Evolutionary conservation across 2,113 vertebrate genomes (phyloP), one percentile per base, ranked within the genome.

Genomic region (Sebastes schlegelii): DNA sequence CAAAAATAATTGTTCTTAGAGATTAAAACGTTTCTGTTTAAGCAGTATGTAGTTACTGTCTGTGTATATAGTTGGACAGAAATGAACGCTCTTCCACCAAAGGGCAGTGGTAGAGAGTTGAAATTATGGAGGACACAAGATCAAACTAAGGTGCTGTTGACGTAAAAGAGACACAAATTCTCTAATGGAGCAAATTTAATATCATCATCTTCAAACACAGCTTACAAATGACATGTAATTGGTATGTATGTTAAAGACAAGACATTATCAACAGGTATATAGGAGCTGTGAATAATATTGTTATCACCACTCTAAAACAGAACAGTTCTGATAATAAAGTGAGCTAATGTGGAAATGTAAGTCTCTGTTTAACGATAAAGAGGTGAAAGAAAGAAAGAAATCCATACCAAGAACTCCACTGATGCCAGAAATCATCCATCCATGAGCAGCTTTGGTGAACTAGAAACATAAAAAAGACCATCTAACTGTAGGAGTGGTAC

Each of bases 61-160:
- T 55, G 16, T 67, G 5, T 40, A n/a, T 72, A 5, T 61, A 34
- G 55, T 49, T 72, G 49, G 21, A 70, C 40, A 13, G 5, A 62
- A 48, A 46, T 45, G 1, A 14, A 4, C 1, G 4, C 34, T 34
- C 8, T 52, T 69, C 89, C 89, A 86, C 62, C 48, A 84, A 81
- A 77, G 71, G 84, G 81, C 83, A 84, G 80, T 16, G 34, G 12
- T 21, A 42, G 12, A 58, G 16, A 66, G 21, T 19, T 45, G 21
- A 57, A 61, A 55, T 62, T 26, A 23, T 3, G 65, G 16, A 57
- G 6, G 7, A 26, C 7, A 48, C 17, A 42, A 77, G 6, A 6
- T 80, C 26, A 43, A 54, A 69, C 62, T 26, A 21, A 58, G 21
- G 49, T 40, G 10, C 19, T 14, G 11, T 46, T 49, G 21, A 73